These are phyloP conservation scores for Galerucella calmariensis DNA, from an alignment of 2,888 invertebrate genomes.

Conservation along the genomic window DNA sequence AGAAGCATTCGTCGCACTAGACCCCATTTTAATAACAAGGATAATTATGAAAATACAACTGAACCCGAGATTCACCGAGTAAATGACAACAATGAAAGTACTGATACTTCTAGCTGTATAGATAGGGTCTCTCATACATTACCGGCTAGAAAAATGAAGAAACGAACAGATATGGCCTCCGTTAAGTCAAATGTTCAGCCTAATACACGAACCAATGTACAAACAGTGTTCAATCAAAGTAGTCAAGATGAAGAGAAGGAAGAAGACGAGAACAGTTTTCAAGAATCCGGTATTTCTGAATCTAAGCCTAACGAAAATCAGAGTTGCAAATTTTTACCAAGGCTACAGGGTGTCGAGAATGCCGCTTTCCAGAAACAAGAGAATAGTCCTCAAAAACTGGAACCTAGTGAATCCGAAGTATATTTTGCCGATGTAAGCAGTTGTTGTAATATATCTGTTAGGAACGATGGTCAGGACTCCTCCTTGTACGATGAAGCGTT, in stretches of 20 bases:
- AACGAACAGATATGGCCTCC: conserved; percentile 66
- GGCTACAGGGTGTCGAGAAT: conserved; percentile 80
- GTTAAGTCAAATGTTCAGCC: conserved; percentile 62
- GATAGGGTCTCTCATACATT: conserved; percentile 69
- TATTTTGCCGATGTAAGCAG: conserved; percentile 89
- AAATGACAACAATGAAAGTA: conserved; percentile 65
- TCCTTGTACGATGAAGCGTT: conserved; percentile 70
- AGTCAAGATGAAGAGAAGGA: conserved; percentile 50
- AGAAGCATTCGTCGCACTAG: conserved; percentile 56
- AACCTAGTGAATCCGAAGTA: conserved; percentile 82
- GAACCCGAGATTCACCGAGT: conserved; percentile 61
- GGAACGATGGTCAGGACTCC: conserved; percentile 69
- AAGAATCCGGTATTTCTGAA: conserved; percentile 55
- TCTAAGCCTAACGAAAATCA: conserved; percentile 51
- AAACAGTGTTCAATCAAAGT: conserved; percentile 61
- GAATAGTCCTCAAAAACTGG: conserved; percentile 67
- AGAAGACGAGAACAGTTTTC: conserved; percentile 62
- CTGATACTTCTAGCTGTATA: conserved; percentile 63
- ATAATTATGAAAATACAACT: conserved; percentile 69
- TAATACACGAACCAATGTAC: conserved; percentile 63
- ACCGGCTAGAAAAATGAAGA: conserved; percentile 70
- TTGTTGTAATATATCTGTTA: conserved; percentile 80
- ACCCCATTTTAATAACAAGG: conserved; percentile 61
- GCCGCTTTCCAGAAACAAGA: conserved; percentile 81
- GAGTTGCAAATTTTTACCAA: conserved; percentile 60